These are phyloP conservation scores for Borostomias antarcticus DNA, from an alignment of 2,797 vertebrate genomes.

Conservation along the genomic window DNA sequence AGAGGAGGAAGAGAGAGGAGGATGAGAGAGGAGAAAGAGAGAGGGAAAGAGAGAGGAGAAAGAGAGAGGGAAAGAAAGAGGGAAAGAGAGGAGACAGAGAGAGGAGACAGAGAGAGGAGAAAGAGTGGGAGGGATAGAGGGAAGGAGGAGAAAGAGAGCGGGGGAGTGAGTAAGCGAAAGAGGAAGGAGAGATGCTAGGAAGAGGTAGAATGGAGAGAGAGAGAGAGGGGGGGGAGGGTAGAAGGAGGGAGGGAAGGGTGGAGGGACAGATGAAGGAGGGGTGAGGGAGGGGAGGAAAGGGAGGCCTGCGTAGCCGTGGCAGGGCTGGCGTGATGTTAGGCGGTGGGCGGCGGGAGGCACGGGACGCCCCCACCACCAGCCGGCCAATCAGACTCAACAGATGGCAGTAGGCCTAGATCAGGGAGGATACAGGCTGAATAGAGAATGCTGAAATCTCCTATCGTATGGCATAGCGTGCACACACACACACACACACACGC, in stretches of 20 bases:
- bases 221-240: background rate
- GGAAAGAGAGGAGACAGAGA: background rate
- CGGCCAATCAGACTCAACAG: conserved; percentile 11
- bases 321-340: background rate
- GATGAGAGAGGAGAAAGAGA: background rate
- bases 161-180: no score
- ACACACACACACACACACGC: background rate
- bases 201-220: background rate
- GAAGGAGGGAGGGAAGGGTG: background rate
- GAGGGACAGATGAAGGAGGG: background rate
- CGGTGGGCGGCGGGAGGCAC: background rate
- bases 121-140: background rate
- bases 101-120: background rate
- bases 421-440: background rate
- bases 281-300: background rate
- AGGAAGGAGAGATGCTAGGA: no score
- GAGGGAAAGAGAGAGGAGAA: background rate
- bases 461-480: background rate
- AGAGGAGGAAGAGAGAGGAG: background rate
- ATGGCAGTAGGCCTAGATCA: background rate
- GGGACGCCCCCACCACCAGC: conserved; percentile 11
- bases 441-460: background rate
- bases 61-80: background rate
- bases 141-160: background rate
- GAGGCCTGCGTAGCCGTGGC: background rate